Evolutionary conservation across 2,888 invertebrate species (phyloP), one percentile per base, ranked within the genome.

Genomic region (Eupeodes luniger): DNA sequence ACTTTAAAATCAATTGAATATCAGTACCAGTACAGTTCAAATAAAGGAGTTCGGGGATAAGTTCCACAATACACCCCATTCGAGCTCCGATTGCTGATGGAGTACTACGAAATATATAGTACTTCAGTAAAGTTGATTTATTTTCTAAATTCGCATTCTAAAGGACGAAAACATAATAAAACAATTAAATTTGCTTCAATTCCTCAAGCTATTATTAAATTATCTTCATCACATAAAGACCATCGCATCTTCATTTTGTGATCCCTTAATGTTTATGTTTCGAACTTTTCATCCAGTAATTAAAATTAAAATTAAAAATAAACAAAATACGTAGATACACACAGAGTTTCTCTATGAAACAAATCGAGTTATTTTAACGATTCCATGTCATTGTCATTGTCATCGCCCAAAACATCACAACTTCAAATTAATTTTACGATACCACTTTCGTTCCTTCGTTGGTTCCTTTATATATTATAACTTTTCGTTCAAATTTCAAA

Each of bases 401-500:
- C 53, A 55, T 70, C 40, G 16, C 2, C 55, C 27, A 27, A 27
- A 70, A 16, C 40, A 40, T 44, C 14, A 40, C 53, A 55, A 55
- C 16, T 34, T 10, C 69, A 19, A 11, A 27, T 40, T 34, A 49
- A 77, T n/a, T 36, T 57, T 40, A 69, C 27, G 55, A 61, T 44
- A 66, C 57, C 80, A 57, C 40, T 57, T 66, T 53, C 3, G 27
- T 67, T 40, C 40, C 1, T 40, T 40, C 40, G 40, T 40, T 40
- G 40, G 9, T 40, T 40, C 5, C 4, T 40, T 40, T 40, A 1
- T 40, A 5, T 12, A 5, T 12, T 75, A 14, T 34, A 61, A 61
- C 59, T 70, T 81, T 78, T 36, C 62, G 19, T 4, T 44, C 51
- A 51, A 80, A 80, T 27, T 76, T 67, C 83, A 76, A 79, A 82